A percentile compares a stretch with the other conserved stretches of the same genome.
phyloP scores from a whole-genome alignment of 37 sponge, comb jelly and placozoan species.

The Haliclona indistincta region DNA sequence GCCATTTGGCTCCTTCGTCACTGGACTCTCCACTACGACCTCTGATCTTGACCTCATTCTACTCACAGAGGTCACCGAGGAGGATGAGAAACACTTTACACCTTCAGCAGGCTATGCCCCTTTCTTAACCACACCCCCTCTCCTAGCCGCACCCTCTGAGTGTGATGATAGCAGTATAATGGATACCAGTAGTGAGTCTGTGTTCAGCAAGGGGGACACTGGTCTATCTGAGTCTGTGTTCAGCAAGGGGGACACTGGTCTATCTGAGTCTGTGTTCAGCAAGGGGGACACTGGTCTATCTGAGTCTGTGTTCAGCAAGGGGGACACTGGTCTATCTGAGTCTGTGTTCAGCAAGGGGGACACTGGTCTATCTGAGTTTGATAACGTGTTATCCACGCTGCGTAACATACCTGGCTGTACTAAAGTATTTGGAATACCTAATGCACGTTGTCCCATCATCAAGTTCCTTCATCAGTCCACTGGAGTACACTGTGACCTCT shows the following conservation, averaged over 20 bases:
- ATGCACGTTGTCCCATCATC: slow-evolving; percentile 61
- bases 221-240: no score
- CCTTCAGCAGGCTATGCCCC: background rate
- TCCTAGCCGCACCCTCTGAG: slow-evolving; percentile 13
- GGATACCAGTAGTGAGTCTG: background rate
- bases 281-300: no score
- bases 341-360: background rate
- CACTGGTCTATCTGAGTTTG: background rate
- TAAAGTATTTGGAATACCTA: slow-evolving; percentile 10
- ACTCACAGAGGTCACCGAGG: slow-evolving; percentile 24
- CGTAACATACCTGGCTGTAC: background rate
- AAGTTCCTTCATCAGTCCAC: slow-evolving; percentile 20
- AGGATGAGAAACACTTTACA: slow-evolving; percentile 13
- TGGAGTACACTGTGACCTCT: slow-evolving; percentile 44
- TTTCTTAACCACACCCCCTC: background rate
- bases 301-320: no score
- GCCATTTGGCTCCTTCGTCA: slow-evolving; percentile 59
- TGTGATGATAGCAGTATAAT: background rate
- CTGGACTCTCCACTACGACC: slow-evolving; percentile 41
- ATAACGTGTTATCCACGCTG: background rate
- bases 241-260: no score
- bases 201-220: background rate
- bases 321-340: no score
- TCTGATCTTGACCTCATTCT: slow-evolving; percentile 63
- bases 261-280: no score